Conservation (phyloP, 1,140 invertebrate genomes). For the Ceratitis capitata region DNA sequence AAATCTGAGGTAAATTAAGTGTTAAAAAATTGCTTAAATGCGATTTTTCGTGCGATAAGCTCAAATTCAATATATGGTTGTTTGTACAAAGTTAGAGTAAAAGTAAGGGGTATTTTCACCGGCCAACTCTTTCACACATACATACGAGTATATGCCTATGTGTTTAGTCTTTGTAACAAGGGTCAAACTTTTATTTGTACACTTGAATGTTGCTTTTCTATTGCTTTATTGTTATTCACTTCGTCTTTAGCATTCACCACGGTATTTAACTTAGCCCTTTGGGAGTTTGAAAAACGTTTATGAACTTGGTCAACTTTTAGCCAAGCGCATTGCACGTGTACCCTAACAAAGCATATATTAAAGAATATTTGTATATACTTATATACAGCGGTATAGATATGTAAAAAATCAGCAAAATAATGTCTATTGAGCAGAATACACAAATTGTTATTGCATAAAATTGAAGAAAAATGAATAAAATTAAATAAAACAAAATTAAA, state of each 20-base stretch:
- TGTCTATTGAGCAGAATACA: too few relatives aligned
- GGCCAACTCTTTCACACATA: background rate
- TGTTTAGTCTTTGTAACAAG: background rate
- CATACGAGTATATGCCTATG: background rate
- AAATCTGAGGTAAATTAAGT: background rate
- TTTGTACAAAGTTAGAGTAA: background rate
- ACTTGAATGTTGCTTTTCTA: background rate
- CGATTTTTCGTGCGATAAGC: background rate
- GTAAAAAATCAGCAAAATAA: too few relatives aligned
- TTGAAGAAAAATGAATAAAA: too few relatives aligned
- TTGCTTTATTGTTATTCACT: background rate
- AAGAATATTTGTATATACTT: background rate
- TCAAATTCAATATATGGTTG: background rate
- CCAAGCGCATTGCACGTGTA: background rate
- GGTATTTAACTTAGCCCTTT: background rate
- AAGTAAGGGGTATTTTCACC: background rate
- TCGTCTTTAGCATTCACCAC: background rate
- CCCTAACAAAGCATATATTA: background rate
- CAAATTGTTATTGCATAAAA: too few relatives aligned
- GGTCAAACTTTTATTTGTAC: background rate
- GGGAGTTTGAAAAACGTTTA: background rate
- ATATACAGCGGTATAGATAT: too few relatives aligned
- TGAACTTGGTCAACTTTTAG: background rate
- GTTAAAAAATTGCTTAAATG: background rate
- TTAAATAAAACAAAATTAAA: too few relatives aligned